phyloP scores from a whole-genome alignment of 2,888 invertebrate species.

The Galerucella nymphaeae region DNA sequence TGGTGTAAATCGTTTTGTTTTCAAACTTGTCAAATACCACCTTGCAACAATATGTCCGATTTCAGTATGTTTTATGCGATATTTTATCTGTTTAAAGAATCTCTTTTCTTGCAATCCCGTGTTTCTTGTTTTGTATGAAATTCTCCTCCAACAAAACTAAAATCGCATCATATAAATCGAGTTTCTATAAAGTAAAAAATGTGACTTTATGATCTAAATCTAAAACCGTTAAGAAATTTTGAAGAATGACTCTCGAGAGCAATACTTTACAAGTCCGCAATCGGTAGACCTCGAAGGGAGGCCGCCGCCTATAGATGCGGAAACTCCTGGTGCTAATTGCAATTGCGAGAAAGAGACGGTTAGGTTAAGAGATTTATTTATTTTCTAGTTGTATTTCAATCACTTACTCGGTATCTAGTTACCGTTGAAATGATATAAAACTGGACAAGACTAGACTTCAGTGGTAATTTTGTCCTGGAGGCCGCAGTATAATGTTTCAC shows the following conservation, averaged over 20 bases:
- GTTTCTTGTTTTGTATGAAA: no score
- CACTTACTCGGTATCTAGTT: slow-evolving; percentile 38
- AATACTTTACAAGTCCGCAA: slow-evolving; percentile 10
- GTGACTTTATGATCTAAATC: slow-evolving; percentile 4
- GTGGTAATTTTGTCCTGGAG: slow-evolving; percentile 29
- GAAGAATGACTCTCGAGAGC: slow-evolving; percentile 14
- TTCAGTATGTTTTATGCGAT: slow-evolving; percentile 31
- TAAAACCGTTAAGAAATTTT: slow-evolving; percentile 21
- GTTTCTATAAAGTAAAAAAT: neutral
- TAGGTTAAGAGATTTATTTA: slow-evolving; percentile 14
- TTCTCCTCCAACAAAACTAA: slow-evolving; percentile 9
- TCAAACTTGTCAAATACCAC: slow-evolving; percentile 45
- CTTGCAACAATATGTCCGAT: slow-evolving; percentile 40
- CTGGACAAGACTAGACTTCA: slow-evolving; percentile 41
- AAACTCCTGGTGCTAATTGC: slow-evolving; percentile 21
- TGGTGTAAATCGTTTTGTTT: slow-evolving; percentile 43
- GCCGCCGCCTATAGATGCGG: slow-evolving; percentile 14
- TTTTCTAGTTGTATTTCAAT: slow-evolving; percentile 36
- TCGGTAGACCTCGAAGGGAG: slow-evolving; percentile 27
- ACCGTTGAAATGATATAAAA: slow-evolving; percentile 45
- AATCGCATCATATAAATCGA: slow-evolving; percentile 14
- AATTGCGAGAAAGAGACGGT: slow-evolving; percentile 13
- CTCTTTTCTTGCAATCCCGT: slow-evolving; percentile 15
- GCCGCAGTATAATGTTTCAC: slow-evolving; percentile 7
- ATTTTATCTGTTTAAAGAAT: slow-evolving; percentile 20